Base-by-base conservation (phyloP, 1,140 invertebrate species). In the Pogonomyrmex barbatus region DNA sequence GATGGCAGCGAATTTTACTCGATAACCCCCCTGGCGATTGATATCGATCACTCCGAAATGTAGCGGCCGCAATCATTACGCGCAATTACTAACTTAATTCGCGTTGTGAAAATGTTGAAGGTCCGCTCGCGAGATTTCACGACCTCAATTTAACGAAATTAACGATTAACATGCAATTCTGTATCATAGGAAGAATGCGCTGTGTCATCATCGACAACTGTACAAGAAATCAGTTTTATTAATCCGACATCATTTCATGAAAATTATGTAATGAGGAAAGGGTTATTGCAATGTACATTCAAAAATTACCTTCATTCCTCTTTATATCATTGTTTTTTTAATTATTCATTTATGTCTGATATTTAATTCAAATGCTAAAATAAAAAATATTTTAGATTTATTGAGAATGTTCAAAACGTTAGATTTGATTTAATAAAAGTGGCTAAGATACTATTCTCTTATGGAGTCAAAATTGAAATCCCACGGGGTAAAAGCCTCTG, bases 401-500 rank as follows among this genome's bases (percentile, higher is more conserved):
- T 24, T 9, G 8, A 8, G 52, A 10, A 60, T 30, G 9, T 50
- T 62, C 17, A 36, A 63, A 62, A 65, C 24, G 17, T 10, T 2
- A 6, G 5, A n/a, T 4, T 30, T n/a, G 39, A 68, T 33, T 17
- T 10, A 36, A 12, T 17, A 47, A 17, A 83, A 89, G 65, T 77
- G n/a, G 63, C 77, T 56, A 12, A 73, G 62, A 70, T 77, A 62
- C 17, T 54, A 54, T 63, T 42, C 17, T 87, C 42, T 75, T 70
- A 62, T 65, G 2, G 42, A 30, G 17, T 70, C n/a, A 68, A 54
- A 82, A 76, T 71, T 17, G 71, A 85, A 91, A 89, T 91, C 89
- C 76, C 90, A 91, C 87, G 85, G 85, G 63, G 65, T 77, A 62
- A 76, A 87, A 81, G 83, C 58, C 76, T 50, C 83, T 91, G 90